These are phyloP conservation scores for Dolichallabes microphthalmus DNA, from an alignment of 2,113 vertebrate genomes.

Conservation along the genomic window DNA sequence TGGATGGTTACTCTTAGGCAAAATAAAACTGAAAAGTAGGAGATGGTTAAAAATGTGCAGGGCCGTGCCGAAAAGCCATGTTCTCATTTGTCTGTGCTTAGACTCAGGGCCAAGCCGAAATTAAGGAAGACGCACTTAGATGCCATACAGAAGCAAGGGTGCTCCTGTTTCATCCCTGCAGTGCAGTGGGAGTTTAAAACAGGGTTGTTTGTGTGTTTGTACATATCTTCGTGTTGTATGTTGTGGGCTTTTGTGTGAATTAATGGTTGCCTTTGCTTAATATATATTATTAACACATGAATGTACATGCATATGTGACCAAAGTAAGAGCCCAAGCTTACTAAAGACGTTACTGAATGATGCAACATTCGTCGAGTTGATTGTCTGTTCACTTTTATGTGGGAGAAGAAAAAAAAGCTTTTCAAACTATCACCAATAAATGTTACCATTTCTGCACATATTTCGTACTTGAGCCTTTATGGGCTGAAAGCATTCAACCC, in stretches of 20 bases:
- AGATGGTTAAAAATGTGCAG: neutral
- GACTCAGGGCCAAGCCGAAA: neutral
- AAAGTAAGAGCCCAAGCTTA: neutral
- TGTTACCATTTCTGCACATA: neutral
- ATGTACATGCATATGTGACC: neutral
- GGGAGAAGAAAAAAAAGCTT: neutral
- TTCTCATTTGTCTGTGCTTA: neutral
- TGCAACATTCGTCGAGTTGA: neutral
- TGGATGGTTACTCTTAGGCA: neutral
- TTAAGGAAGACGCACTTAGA: neutral
- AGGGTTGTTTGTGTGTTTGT: slow-evolving; percentile 5
- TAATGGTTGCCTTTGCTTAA: neutral
- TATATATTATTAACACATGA: slow-evolving; percentile 19
- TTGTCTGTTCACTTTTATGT: neutral
- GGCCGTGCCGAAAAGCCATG: neutral
- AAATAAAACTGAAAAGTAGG: neutral
- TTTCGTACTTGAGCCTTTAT: neutral
- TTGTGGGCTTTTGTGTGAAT: neutral
- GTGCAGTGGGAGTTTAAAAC: neutral
- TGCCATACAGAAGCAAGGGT: neutral
- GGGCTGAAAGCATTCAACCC: too few relatives aligned
- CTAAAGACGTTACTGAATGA: neutral
- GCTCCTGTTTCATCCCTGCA: neutral
- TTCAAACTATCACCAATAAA: neutral
- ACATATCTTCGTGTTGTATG: slow-evolving; percentile 5